Evolutionary conservation across 2,797 vertebrate genomes (phyloP).

Genomic region (Rhabdophis nuchalis): DNA sequence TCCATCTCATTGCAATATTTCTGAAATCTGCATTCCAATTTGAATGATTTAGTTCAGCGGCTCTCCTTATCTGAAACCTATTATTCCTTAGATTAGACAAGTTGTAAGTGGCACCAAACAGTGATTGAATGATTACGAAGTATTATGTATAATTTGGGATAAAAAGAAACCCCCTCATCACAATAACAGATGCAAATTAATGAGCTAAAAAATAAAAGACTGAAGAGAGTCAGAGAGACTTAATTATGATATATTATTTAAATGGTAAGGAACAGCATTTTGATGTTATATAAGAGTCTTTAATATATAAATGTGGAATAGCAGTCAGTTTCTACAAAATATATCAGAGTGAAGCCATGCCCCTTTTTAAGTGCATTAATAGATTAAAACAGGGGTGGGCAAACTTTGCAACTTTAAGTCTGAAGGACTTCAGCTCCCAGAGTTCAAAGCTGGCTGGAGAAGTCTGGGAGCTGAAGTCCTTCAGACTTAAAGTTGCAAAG

Average conservation of each 20-base stretch:
- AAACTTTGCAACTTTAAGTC: too few species aligned
- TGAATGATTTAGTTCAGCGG: conserved; percentile 6
- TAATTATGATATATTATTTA: background rate
- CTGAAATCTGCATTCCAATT: background rate
- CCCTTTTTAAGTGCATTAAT: background rate
- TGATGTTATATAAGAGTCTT: background rate
- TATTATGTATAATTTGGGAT: background rate
- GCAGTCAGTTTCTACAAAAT: background rate
- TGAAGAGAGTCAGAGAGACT: background rate
- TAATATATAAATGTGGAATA: background rate
- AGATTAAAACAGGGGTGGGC: too few species aligned
- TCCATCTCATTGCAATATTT: background rate
- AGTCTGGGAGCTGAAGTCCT: too few species aligned
- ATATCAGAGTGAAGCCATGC: background rate
- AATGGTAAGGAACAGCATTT: background rate
- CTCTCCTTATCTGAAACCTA: background rate
- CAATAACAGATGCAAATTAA: conserved; percentile 17
- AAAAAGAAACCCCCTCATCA: conserved; percentile 17
- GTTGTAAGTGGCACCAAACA: background rate
- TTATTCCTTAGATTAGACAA: background rate
- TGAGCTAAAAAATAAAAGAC: conserved; percentile 20
- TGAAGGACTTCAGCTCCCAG: too few species aligned
- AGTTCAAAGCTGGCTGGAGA: too few species aligned
- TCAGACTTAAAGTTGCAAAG: too few species aligned
- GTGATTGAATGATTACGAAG: conserved; percentile 8